Conservation (phyloP, 1,140 invertebrate genomes). For the Calliopsis andreniformis region DNA sequence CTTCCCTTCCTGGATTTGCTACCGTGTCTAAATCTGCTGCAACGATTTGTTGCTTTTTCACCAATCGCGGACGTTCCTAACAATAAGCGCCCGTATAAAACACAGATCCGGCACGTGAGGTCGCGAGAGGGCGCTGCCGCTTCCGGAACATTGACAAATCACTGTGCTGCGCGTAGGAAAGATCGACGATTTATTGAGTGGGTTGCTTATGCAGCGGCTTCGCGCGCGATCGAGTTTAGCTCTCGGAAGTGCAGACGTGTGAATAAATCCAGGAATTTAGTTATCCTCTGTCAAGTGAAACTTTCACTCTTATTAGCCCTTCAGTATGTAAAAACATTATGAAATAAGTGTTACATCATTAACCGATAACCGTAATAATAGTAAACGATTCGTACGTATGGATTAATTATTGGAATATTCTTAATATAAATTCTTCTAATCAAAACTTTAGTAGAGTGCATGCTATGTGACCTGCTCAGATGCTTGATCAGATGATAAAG, state of each 20-base stretch:
- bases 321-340: too few species aligned
- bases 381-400: too few species aligned
- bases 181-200: constrained; percentile 22
- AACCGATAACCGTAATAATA: too few species aligned
- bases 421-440: too few species aligned
- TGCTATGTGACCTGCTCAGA: too few species aligned
- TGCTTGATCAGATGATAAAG: too few species aligned
- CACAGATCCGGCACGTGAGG: constrained; percentile 12
- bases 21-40: constrained; percentile 22
- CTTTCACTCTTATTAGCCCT: too few species aligned
- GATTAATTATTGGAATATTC: too few species aligned
- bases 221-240: neutral
- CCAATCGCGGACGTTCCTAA: neutral
- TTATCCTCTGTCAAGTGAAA: too few species aligned
- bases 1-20: neutral
- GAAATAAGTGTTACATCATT: too few species aligned
- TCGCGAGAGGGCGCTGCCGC: neutral
- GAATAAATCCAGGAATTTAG: neutral
- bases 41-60: neutral
- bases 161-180: neutral
- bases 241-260: neutral
- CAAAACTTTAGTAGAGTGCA: too few species aligned
- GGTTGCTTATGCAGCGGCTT: neutral
- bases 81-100: constrained; percentile 34
- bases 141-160: constrained; percentile 20